These are phyloP conservation scores for Myotis brandtii DNA, from an alignment of 2,113 vertebrate genomes.

Conservation along the genomic window DNA sequence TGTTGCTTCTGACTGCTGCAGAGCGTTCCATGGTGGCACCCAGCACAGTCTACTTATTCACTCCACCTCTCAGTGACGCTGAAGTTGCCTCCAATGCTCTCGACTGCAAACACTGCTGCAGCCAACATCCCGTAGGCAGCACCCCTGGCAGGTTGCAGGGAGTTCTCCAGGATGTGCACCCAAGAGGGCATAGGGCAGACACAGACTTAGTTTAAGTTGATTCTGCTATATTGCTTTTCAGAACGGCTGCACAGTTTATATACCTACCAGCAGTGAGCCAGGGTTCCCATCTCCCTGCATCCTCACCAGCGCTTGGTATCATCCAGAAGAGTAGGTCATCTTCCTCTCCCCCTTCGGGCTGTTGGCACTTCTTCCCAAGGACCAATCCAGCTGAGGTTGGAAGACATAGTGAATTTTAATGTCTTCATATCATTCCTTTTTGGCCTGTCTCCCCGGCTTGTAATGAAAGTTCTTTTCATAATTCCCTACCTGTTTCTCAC, in stretches of 20 bases:
- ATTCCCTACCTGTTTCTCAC: conserved; percentile 66
- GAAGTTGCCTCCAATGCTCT: not conserved
- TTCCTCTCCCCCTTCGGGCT: not conserved
- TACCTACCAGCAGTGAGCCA: not conserved
- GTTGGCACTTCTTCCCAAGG: not conserved
- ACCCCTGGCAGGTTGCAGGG: not conserved
- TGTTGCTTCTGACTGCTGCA: not conserved
- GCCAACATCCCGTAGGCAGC: not conserved
- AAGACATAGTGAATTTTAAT: conserved; percentile 10
- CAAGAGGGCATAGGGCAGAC: no score
- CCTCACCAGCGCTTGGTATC: not conserved
- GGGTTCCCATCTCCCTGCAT: not conserved
- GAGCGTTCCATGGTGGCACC: not conserved
- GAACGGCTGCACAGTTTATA: not conserved
- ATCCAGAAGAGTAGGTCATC: not conserved
- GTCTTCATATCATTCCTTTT: conserved; percentile 47
- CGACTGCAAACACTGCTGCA: not conserved
- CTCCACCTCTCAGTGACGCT: not conserved
- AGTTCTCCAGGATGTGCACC: not conserved
- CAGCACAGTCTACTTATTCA: not conserved
- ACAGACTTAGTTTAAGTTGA: not conserved
- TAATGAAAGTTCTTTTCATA: conserved; percentile 67
- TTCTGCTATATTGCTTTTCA: not conserved
- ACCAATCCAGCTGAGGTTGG: not conserved
- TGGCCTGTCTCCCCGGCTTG: conserved; percentile 18